Evolutionary conservation across 1,140 invertebrate species (phyloP).

Genomic region (Drosophila gunungcola): DNA sequence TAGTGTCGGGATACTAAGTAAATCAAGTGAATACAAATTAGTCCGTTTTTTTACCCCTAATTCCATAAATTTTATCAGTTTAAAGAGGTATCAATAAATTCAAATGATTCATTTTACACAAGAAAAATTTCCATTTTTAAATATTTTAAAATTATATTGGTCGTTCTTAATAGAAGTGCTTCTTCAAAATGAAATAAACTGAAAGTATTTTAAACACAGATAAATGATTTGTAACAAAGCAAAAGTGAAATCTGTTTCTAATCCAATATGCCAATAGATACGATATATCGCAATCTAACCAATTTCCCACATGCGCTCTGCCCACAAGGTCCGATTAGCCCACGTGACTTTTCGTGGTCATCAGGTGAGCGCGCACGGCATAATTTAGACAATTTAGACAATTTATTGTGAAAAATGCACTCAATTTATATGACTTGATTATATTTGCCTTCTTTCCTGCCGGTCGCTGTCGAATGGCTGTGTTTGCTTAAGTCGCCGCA

Average conservation of each 20-base stretch:
- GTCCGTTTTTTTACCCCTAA: too few relatives aligned
- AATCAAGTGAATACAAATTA: too few relatives aligned
- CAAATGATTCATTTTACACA: too few relatives aligned
- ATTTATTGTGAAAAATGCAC: conserved; percentile 82
- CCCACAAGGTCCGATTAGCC: conserved; percentile 19
- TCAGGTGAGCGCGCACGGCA: conserved; percentile 49
- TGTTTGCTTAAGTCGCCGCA: conserved; percentile 71
- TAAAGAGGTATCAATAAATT: too few relatives aligned
- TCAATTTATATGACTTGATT: conserved; percentile 84
- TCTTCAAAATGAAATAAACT: too few relatives aligned
- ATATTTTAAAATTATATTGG: too few relatives aligned
- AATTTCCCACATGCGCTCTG: conserved; percentile 42
- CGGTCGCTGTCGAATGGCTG: conserved; percentile 39
- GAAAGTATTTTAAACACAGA: too few relatives aligned
- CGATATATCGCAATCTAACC: not conserved
- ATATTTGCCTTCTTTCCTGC: conserved; percentile 62
- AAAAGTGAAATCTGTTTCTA: not conserved
- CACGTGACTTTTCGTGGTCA: conserved; percentile 23
- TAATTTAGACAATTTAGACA: conserved; percentile 81
- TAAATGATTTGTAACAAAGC: too few relatives aligned
- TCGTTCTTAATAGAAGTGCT: too few relatives aligned
- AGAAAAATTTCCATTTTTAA: too few relatives aligned
- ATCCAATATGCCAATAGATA: not conserved
- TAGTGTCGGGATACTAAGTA: too few relatives aligned
- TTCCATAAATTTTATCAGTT: too few relatives aligned